Percentiles rank a stretch among this genome's conserved stretches.
These are phyloP conservation scores for Pemphredon lugubris DNA, from an alignment of 2,888 invertebrate genomes.

Conservation along the genomic window DNA sequence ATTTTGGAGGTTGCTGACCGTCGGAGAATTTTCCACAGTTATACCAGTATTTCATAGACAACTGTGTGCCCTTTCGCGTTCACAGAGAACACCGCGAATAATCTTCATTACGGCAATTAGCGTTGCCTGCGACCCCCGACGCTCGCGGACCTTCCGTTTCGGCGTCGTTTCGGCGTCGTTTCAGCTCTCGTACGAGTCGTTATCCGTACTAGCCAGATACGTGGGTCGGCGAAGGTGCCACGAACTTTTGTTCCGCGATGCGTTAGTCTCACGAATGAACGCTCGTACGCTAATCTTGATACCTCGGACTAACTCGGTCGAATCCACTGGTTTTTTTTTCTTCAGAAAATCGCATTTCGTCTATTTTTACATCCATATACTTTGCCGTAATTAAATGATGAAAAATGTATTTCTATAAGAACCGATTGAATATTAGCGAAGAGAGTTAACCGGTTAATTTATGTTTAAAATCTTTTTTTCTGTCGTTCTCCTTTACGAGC, in stretches of 20 bases:
- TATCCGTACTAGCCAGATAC: not conserved
- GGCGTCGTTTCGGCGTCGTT: constrained; percentile 14
- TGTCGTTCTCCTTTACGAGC: no score
- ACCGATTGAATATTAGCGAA: no score
- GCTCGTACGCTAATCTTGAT: not conserved
- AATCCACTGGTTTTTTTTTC: no score
- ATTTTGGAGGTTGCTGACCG: not conserved
- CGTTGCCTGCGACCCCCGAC: constrained; percentile 7
- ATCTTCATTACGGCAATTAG: constrained; percentile 50
- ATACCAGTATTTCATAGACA: constrained; percentile 11
- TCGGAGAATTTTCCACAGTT: constrained; percentile 3
- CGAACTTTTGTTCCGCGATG: not conserved
- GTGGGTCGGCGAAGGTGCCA: not conserved
- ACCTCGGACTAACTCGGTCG: no score
- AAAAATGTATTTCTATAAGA: no score
- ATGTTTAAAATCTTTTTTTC: no score
- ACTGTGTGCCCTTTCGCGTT: constrained; percentile 17
- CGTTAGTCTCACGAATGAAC: not conserved
- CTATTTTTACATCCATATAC: no score
- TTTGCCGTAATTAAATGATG: no score
- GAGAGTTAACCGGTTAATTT: no score
- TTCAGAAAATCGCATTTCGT: no score
- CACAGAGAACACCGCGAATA: constrained; percentile 23
- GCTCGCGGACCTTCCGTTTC: constrained; percentile 19
- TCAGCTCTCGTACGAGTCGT: constrained; percentile 6